Conservation (phyloP, 2,888 invertebrate genomes). For the Amblyjoppa proteus region DNA sequence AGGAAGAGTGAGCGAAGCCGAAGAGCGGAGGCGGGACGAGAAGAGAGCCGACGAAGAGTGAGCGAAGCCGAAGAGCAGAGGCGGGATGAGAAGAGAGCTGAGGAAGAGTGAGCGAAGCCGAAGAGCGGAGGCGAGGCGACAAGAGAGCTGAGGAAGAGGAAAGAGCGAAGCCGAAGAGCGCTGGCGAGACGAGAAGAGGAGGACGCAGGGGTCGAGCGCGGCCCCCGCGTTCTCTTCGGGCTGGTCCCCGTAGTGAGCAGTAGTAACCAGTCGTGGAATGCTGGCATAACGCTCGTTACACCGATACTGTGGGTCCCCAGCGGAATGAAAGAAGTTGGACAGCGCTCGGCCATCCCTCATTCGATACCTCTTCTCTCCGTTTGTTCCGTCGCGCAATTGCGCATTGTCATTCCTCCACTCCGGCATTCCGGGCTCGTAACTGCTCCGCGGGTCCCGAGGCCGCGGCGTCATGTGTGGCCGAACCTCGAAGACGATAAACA, state of each 20-base stretch:
- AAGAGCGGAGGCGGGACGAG: too few species aligned
- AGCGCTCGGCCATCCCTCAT: constrained; percentile 36
- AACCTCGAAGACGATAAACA: not conserved
- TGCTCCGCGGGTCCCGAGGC: not conserved
- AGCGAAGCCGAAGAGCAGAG: too few species aligned
- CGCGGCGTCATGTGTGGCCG: not conserved
- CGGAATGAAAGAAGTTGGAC: constrained; percentile 51
- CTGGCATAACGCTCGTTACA: constrained; percentile 56
- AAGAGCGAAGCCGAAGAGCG: too few species aligned
- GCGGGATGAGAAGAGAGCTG: too few species aligned
- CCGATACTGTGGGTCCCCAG: constrained; percentile 20
- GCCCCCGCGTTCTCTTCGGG: constrained; percentile 16
- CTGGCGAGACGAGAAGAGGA: not conserved
- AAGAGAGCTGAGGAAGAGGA: not conserved
- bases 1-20: too few species aligned
- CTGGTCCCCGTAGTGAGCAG: constrained; percentile 62
- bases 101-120: too few species aligned
- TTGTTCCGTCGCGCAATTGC: constrained; percentile 47
- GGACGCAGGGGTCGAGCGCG: constrained; percentile 18
- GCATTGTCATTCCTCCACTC: constrained; percentile 37
- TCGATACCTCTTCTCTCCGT: constrained; percentile 26
- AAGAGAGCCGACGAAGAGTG: too few species aligned
- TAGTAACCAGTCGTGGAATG: constrained; percentile 75
- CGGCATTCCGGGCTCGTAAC: constrained; percentile 13
- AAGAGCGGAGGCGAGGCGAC: too few species aligned